Evolutionary conservation across 2,797 vertebrate genomes (phyloP).

Genomic region (Scyliorhinus canicula): DNA sequence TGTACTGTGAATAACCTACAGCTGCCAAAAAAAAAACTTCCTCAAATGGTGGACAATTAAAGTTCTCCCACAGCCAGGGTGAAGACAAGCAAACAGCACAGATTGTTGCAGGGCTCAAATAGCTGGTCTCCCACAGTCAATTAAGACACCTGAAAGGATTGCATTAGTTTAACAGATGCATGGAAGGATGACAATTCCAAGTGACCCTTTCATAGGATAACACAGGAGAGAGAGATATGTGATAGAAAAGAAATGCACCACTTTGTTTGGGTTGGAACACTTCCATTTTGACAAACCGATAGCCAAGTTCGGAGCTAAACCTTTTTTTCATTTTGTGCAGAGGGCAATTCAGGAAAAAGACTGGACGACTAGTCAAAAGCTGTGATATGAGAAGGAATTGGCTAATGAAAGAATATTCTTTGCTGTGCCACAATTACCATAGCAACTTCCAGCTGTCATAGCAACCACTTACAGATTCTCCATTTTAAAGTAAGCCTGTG

Average conservation of each 20-base stretch:
- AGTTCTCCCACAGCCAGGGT: not conserved
- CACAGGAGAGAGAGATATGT: not conserved
- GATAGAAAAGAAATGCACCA: not conserved
- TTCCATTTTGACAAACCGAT: not conserved
- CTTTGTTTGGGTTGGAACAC: not conserved
- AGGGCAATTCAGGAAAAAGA: not conserved
- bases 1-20: not conserved
- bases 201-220: not conserved
- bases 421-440: slow-evolving; percentile 38
- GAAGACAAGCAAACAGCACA: not conserved
- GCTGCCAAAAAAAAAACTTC: slow-evolving; percentile 1
- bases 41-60: slow-evolving; percentile 21
- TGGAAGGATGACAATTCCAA: not conserved
- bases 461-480: slow-evolving; percentile 42
- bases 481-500: slow-evolving; percentile 40
- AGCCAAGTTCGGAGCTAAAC: not conserved
- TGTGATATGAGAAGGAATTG: not conserved
- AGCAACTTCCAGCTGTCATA: slow-evolving; percentile 43
- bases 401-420: slow-evolving; percentile 27
- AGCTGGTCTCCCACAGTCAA: not conserved
- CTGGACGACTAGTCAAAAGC: slow-evolving; percentile 14
- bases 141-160: not conserved
- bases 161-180: not conserved
- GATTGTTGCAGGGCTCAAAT: not conserved
- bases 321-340: not conserved